Evolutionary conservation across 2,113 vertebrate species (phyloP).

Genomic region (Cynoglossus semilaevis): DNA sequence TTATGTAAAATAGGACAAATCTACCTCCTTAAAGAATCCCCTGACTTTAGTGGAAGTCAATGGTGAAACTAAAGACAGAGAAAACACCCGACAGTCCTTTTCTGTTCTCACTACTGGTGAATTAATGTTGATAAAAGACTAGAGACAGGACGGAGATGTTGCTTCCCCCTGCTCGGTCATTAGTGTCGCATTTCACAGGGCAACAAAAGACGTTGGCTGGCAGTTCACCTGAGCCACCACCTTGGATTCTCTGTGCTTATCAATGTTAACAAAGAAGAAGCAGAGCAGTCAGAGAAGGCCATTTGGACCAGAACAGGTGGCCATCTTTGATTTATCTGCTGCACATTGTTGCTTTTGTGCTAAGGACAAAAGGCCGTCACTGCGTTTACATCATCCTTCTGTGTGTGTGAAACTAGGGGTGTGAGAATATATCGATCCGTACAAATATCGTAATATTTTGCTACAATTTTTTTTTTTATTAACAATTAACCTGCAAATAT

Average conservation of each 20-base stretch:
- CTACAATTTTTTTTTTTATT: too few species aligned
- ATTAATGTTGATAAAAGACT: slow-evolving; percentile 17
- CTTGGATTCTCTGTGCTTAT: slow-evolving; percentile 19
- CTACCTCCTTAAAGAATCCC: background rate
- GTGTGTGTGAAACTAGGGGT: too few species aligned
- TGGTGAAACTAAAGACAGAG: too few species aligned
- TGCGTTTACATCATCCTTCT: slow-evolving; percentile 2
- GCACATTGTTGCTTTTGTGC: slow-evolving; percentile 12
- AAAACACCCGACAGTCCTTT: background rate
- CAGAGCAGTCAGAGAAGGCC: slow-evolving; percentile 29
- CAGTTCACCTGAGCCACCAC: slow-evolving; percentile 37
- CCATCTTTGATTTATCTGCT: slow-evolving; percentile 28
- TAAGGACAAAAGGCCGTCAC: slow-evolving; percentile 19
- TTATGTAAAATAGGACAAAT: too few species aligned
- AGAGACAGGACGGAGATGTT: slow-evolving; percentile 30
- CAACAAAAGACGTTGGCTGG: slow-evolving; percentile 42
- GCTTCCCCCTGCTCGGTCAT: slow-evolving; percentile 32
- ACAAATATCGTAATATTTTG: too few species aligned
- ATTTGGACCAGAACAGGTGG: slow-evolving; percentile 34
- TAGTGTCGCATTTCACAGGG: slow-evolving; percentile 49
- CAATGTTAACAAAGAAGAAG: slow-evolving; percentile 32
- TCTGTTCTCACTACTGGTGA: slow-evolving; percentile 23
- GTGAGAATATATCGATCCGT: too few species aligned
- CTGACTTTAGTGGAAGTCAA: background rate
- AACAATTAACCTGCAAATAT: too few species aligned